Percentiles rank a stretch among this genome's conserved stretches.
Evolutionary conservation across 2,888 invertebrate species (phyloP).

Genomic region (Drosophila nr. perissopoda): DNA sequence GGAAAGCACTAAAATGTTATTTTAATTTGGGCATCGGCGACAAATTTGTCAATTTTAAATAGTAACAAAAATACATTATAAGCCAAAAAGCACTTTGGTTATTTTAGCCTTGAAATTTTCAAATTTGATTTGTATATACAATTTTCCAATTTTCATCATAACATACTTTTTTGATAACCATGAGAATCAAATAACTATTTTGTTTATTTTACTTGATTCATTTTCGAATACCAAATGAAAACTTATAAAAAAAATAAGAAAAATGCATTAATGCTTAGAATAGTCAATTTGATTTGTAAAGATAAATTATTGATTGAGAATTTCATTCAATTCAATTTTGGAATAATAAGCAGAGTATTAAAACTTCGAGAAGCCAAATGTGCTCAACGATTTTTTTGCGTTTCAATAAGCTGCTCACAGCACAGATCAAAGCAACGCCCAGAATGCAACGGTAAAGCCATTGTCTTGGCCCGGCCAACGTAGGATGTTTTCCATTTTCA

Average conservation of each 20-base stretch:
- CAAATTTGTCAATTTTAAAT: not conserved
- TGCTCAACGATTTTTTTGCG: not conserved
- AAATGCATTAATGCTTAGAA: not conserved
- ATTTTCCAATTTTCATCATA: not conserved
- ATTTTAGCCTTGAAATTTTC: not conserved
- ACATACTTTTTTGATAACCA: not conserved
- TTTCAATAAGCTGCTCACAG: conserved; percentile 45
- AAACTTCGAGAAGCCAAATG: not conserved
- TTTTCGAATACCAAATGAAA: not conserved
- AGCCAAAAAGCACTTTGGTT: too few species aligned
- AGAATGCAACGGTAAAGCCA: not conserved
- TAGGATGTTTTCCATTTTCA: conserved; percentile 20
- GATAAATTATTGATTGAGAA: not conserved
- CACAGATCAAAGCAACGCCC: conserved; percentile 21
- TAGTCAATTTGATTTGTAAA: not conserved
- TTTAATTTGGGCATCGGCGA: not conserved
- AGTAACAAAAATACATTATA: not conserved
- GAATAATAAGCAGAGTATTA: not conserved
- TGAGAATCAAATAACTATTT: not conserved
- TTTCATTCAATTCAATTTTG: not conserved
- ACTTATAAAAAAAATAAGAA: not conserved
- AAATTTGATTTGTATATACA: not conserved
- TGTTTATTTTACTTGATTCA: not conserved
- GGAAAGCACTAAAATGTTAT: not conserved
- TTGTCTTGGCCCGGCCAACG: conserved; percentile 34